A percentile compares a stretch with the other conserved stretches of the same genome.
phyloP scores from a whole-genome alignment of 2,113 vertebrate genomes.

The Pitta sordida region DNA sequence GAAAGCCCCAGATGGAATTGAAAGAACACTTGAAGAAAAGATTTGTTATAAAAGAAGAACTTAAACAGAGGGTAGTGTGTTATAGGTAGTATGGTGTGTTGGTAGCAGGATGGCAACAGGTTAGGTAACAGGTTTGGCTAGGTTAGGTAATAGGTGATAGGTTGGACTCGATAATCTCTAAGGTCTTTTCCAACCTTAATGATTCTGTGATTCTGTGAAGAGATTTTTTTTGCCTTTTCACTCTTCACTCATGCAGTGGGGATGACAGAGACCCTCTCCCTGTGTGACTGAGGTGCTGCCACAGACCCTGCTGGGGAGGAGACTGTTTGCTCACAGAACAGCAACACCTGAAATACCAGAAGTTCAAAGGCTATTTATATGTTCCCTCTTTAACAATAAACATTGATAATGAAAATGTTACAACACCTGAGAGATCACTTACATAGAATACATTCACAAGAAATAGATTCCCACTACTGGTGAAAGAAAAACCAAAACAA shows the following conservation, averaged over 20 bases:
- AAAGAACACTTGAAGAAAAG: neutral
- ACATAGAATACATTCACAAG: neutral
- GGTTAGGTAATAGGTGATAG: too few relatives aligned
- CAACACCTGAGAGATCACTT: neutral
- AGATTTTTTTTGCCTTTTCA: neutral
- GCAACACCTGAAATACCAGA: neutral
- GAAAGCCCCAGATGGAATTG: neutral
- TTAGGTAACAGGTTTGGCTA: too few relatives aligned
- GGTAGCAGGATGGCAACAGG: too few relatives aligned
- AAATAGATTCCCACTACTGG: neutral
- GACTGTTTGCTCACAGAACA: neutral
- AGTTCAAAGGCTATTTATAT: neutral
- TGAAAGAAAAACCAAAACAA: neutral
- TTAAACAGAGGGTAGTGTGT: neutral
- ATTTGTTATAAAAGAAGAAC: neutral
- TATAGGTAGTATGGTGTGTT: too few relatives aligned
- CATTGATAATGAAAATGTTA: neutral
- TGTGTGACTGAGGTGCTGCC: neutral
- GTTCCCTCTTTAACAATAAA: neutral
- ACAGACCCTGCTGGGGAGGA: neutral
- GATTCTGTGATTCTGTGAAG: too few relatives aligned
- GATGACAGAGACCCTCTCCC: neutral
- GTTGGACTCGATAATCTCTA: too few relatives aligned
- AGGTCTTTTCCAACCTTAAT: too few relatives aligned
- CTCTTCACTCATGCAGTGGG: neutral